A percentile compares a stretch with the other conserved stretches of the same genome.
Evolutionary conservation across 1,140 invertebrate species (phyloP).

Genomic region (Drosophila carrolli): DNA sequence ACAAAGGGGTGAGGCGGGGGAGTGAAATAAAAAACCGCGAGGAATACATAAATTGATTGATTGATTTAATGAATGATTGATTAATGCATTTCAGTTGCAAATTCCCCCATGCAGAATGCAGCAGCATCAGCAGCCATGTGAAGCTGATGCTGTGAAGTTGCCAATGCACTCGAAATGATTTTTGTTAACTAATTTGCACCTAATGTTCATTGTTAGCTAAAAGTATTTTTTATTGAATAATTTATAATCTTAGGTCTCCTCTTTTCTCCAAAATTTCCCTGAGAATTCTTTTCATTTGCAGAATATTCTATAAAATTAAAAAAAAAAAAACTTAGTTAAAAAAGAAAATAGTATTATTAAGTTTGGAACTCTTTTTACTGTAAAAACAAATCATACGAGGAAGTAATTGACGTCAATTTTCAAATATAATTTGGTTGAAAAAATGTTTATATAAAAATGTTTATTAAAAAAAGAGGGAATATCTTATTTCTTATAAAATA

Average conservation of each 20-base stretch:
- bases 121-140: slow-evolving; percentile 20
- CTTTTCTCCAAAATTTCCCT: too few relatives aligned
- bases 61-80: slow-evolving; percentile 84
- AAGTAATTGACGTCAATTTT: too few relatives aligned
- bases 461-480: too few relatives aligned
- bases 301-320: background rate
- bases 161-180: slow-evolving; percentile 11
- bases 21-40: slow-evolving; percentile 52
- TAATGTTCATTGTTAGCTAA: background rate
- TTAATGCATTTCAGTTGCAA: slow-evolving; percentile 83
- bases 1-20: slow-evolving; percentile 16
- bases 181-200: too few relatives aligned
- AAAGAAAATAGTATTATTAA: too few relatives aligned
- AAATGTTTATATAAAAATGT: too few relatives aligned
- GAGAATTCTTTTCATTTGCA: too few relatives aligned
- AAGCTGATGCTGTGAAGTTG: slow-evolving; percentile 19
- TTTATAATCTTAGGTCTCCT: too few relatives aligned
- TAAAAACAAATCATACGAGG: too few relatives aligned
- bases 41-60: slow-evolving; percentile 81
- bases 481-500: too few relatives aligned
- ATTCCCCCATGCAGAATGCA: slow-evolving; percentile 78
- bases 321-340: background rate
- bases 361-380: too few relatives aligned
- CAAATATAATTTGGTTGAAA: too few relatives aligned
- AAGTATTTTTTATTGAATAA: background rate